Percentiles rank a stretch among this genome's conserved stretches.
phyloP scores from a whole-genome alignment of 2,797 vertebrate genomes.

The Podarcis lilfordi region DNA sequence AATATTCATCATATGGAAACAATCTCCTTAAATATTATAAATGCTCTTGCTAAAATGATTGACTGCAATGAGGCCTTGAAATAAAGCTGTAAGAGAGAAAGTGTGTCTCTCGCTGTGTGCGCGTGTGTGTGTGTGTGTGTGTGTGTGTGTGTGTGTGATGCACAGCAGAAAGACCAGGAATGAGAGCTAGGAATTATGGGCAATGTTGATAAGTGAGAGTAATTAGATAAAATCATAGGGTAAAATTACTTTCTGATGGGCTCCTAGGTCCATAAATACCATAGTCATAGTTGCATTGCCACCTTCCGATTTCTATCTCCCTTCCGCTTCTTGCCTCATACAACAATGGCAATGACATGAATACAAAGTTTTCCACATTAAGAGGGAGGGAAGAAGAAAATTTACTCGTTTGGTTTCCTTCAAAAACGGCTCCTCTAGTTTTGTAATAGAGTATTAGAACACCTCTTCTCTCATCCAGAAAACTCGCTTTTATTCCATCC shows the following conservation, averaged over 20 bases:
- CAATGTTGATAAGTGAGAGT: neutral
- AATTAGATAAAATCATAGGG: slow-evolving; percentile 3
- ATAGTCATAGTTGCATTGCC: neutral
- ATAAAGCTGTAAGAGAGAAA: slow-evolving; percentile 6
- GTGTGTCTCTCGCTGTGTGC: neutral
- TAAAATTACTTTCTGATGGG: neutral
- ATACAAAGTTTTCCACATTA: slow-evolving; percentile 22
- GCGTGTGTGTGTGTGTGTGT: no score
- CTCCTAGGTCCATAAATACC: neutral
- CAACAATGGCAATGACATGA: neutral
- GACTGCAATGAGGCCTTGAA: slow-evolving; percentile 13
- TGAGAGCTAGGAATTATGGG: slow-evolving; percentile 20
- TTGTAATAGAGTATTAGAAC: neutral
- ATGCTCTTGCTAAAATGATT: slow-evolving; percentile 14
- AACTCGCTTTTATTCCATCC: neutral
- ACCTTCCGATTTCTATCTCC: neutral
- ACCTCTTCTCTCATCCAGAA: neutral
- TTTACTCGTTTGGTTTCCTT: neutral
- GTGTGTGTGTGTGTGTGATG: no score
- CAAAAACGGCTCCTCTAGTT: neutral
- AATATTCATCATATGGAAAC: slow-evolving; percentile 40
- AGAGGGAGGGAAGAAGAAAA: neutral
- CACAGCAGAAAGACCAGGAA: slow-evolving; percentile 17
- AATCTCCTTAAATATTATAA: slow-evolving; percentile 30
- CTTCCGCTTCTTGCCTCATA: neutral